Evolutionary conservation across 2,888 invertebrate genomes (phyloP).

Genomic region (Lepas anatifera): DNA sequence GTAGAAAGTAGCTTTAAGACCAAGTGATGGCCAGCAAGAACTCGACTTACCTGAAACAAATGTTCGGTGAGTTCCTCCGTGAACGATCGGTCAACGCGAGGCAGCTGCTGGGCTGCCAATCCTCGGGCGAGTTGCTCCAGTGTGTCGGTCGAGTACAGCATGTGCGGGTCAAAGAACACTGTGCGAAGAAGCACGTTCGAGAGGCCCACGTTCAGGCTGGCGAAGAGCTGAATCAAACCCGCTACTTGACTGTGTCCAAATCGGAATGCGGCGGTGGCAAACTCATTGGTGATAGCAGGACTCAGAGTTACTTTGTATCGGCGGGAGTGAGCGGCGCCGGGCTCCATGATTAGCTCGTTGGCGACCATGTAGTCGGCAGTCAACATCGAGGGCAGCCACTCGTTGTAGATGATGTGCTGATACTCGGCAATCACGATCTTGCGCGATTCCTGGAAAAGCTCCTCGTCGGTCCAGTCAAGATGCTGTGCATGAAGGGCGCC

Average conservation of each 20-base stretch:
- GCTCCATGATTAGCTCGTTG: neutral
- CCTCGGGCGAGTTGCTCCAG: neutral
- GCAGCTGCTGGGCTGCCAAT: neutral
- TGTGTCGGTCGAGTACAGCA: neutral
- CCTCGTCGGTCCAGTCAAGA: slow-evolving; percentile 41
- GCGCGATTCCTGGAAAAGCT: slow-evolving; percentile 40
- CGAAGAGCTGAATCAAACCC: neutral
- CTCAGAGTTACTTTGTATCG: slow-evolving; percentile 13
- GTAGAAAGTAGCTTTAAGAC: no score
- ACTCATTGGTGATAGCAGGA: slow-evolving; percentile 19
- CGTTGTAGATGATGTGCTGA: slow-evolving; percentile 67
- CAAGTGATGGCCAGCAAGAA: no score
- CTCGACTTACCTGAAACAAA: neutral
- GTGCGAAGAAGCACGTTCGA: neutral
- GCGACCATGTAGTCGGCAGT: slow-evolving; percentile 23
- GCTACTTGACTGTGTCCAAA: slow-evolving; percentile 22
- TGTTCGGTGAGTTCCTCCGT: neutral
- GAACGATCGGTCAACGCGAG: neutral
- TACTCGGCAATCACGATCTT: slow-evolving; percentile 40
- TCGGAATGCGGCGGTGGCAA: slow-evolving; percentile 21
- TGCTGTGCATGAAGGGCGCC: slow-evolving; percentile 33
- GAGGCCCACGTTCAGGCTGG: neutral
- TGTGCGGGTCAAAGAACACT: neutral
- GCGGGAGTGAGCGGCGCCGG: slow-evolving; percentile 23
- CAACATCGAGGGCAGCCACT: slow-evolving; percentile 62